Base-by-base conservation (phyloP, 1,140 invertebrate species). In the Bombus balteatus region DNA sequence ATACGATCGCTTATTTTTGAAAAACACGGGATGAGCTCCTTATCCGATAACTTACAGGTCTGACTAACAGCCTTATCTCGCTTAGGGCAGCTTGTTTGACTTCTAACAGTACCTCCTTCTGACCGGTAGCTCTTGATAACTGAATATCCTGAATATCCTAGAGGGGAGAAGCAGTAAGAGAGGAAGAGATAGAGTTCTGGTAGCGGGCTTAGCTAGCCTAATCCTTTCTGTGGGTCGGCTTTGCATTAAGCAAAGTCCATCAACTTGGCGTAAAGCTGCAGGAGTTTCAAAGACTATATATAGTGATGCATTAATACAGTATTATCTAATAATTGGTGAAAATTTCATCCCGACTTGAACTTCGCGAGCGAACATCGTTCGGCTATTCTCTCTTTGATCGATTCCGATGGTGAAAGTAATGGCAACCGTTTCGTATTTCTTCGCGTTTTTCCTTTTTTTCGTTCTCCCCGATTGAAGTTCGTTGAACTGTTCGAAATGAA, bases 81-180 rank as follows among this genome's bases (percentile, higher is more conserved):
- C 74, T 81, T 74, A 89, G 89, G 89, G 91, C 93, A 94, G 93
- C 93, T 92, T 94, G 93, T 94, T 94, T 92, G 90, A 92, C 93
- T 95, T 95, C 94, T 94, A 94, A 91, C 90, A 83, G 78, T 87
- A 89, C 90, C 90, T 93, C 89, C 88, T 92, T 91, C 89, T 93
- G 93, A 94, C 94, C 94, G 94, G 94, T 94, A 90, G 89, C 86
- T 93, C 88, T 94, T 94, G 92, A 94, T 94, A 93, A 91, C 92
- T 89, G 87, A 93, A 90, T 92, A 92, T 85, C 86, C 91, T 78
- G 83, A 82, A 81, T 90, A 91, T 91, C 88, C 88, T 70, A 57
- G 37, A 78, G 81, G 62, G 76, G n/a, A 18, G 37, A 53, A 66
- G 43, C 32, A 37, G n/a, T 12, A 28, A 66, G 53, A 72, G 89